phyloP scores from a whole-genome alignment of 2,888 invertebrate genomes.

The Xestia sexstrigata region DNA sequence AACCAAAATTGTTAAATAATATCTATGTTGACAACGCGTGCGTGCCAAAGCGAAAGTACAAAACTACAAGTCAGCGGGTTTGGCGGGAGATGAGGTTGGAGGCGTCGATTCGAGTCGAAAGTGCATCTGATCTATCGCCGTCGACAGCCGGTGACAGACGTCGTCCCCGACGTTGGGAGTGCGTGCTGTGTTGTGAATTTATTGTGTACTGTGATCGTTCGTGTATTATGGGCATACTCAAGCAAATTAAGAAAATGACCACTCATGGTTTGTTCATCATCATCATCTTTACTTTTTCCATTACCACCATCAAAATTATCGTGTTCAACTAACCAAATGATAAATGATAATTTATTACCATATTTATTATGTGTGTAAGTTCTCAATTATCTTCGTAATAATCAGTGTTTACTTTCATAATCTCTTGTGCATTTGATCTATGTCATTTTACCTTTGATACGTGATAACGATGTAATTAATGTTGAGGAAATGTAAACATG shows the following conservation, averaged over 20 bases:
- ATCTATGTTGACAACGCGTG: constrained; percentile 67
- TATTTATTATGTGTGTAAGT: constrained; percentile 20
- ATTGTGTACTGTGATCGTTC: constrained; percentile 61
- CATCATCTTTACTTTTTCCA: constrained; percentile 19
- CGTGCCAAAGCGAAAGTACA: constrained; percentile 63
- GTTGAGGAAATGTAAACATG: constrained; percentile 32
- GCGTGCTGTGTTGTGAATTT: constrained; percentile 60
- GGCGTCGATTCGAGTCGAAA: constrained; percentile 70
- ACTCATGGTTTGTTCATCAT: constrained; percentile 79
- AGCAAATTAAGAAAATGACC: constrained; percentile 87
- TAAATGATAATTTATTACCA: constrained; percentile 29
- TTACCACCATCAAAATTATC: constrained; percentile 5
- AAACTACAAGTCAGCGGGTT: constrained; percentile 64
- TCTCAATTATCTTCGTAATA: constrained; percentile 2
- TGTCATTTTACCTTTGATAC: constrained; percentile 28
- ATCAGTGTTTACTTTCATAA: constrained; percentile 45
- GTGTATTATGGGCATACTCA: constrained; percentile 84
- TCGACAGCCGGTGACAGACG: constrained; percentile 77
- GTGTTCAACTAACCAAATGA: constrained; percentile 38
- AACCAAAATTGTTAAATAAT: constrained; percentile 79
- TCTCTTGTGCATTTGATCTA: constrained; percentile 42
- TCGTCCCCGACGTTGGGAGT: constrained; percentile 70
- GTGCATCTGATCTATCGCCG: constrained; percentile 79
- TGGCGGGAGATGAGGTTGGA: constrained; percentile 67
- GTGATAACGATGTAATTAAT: constrained; percentile 46